Percentiles rank a stretch among this genome's conserved stretches.
Evolutionary conservation across 2,888 invertebrate genomes (phyloP).

Genomic region (Zygogramma bicolorata): DNA sequence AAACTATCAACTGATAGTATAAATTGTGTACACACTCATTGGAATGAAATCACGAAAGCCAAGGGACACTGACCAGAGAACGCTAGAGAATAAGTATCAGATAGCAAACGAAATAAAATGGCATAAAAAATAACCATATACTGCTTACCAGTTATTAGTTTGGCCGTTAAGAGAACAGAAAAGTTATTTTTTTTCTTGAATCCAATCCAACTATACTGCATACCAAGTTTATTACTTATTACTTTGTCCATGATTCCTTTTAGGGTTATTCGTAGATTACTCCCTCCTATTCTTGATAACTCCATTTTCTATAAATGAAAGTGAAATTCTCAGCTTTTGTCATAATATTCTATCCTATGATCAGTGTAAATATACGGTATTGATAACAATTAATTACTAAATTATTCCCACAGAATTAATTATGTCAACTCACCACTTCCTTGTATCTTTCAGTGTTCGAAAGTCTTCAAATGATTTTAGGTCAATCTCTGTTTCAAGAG

Average conservation of each 20-base stretch:
- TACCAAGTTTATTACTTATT: background rate
- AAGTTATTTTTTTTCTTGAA: background rate
- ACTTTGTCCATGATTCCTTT: background rate
- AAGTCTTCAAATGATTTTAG: background rate
- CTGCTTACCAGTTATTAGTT: background rate
- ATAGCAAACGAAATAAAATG: background rate
- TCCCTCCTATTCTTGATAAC: background rate
- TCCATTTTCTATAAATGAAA: background rate
- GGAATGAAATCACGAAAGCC: too few species aligned
- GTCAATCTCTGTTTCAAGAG: background rate
- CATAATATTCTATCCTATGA: background rate
- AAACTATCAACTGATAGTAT: background rate
- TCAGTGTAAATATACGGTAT: background rate
- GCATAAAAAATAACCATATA: background rate
- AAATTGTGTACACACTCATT: too few species aligned
- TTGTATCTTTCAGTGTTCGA: background rate
- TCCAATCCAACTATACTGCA: background rate
- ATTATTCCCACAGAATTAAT: background rate
- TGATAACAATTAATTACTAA: background rate
- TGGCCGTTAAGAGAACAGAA: background rate
- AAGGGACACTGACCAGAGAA: too few species aligned
- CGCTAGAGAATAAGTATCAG: too few species aligned
- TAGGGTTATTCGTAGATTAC: background rate
- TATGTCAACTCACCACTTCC: background rate
- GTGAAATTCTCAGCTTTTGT: background rate